Conservation (phyloP, 2,113 vertebrate species). For the Sturnus vulgaris region DNA sequence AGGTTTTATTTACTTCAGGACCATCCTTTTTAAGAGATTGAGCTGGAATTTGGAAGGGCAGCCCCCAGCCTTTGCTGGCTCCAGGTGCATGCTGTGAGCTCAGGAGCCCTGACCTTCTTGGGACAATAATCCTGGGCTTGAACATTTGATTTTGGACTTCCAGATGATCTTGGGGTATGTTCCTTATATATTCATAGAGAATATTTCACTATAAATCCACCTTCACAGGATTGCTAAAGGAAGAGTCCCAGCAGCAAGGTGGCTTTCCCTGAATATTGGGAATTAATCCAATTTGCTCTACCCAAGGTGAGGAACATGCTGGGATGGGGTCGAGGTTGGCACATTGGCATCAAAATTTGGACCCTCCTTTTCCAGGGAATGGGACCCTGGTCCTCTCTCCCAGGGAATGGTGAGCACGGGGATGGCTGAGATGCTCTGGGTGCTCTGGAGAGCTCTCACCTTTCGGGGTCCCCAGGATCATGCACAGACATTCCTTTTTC, state of each 20-base stretch:
- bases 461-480: neutral
- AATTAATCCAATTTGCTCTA: fast-evolving
- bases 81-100: neutral
- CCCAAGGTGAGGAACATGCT: neutral
- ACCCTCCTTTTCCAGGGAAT: neutral
- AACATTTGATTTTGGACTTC: neutral
- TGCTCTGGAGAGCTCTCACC: neutral
- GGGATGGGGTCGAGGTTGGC: neutral
- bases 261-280: neutral
- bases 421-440: neutral
- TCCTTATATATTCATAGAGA: neutral
- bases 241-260: neutral
- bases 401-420: fast-evolving
- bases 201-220: neutral
- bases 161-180: neutral
- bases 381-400: neutral
- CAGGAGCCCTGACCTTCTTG: neutral
- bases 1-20: neutral
- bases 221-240: neutral
- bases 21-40: neutral
- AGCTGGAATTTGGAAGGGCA: neutral
- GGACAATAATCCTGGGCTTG: neutral
- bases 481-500: neutral
- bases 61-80: neutral
- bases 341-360: neutral